Evolutionary conservation across 2,113 vertebrate species (phyloP).

Genomic region (Coturnix japonica): DNA sequence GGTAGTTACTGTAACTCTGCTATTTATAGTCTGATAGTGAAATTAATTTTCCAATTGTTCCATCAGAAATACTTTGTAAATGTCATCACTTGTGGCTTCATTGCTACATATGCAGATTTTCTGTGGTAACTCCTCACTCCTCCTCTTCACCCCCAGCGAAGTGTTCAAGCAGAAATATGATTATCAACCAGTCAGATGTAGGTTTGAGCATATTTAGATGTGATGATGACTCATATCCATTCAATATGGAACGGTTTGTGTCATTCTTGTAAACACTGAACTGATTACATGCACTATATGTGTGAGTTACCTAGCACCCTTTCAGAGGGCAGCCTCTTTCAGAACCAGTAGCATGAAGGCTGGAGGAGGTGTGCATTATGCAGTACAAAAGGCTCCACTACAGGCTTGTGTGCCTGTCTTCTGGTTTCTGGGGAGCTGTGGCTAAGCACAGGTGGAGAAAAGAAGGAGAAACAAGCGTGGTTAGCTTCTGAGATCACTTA

Average conservation of each 20-base stretch:
- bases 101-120: neutral
- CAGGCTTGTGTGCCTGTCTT: rapidly evolving
- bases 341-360: neutral
- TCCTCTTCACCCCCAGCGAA: neutral
- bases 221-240: neutral
- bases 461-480: neutral
- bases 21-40: neutral
- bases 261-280: neutral
- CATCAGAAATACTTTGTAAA: neutral
- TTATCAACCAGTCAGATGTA: neutral
- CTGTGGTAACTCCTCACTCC: neutral
- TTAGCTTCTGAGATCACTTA: neutral
- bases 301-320: neutral
- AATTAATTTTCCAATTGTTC: neutral
- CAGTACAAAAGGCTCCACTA: neutral
- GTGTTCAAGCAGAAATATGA: neutral
- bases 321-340: neutral
- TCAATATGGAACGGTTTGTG: neutral
- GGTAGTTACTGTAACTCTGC: constrained; percentile 21
- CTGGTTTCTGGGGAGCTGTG: neutral
- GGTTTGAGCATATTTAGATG: neutral
- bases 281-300: neutral
- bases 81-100: neutral
- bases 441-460: neutral
- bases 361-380: rapidly evolving